Conservation (phyloP, 2,113 vertebrate genomes). For the Ahaetulla prasina region DNA sequence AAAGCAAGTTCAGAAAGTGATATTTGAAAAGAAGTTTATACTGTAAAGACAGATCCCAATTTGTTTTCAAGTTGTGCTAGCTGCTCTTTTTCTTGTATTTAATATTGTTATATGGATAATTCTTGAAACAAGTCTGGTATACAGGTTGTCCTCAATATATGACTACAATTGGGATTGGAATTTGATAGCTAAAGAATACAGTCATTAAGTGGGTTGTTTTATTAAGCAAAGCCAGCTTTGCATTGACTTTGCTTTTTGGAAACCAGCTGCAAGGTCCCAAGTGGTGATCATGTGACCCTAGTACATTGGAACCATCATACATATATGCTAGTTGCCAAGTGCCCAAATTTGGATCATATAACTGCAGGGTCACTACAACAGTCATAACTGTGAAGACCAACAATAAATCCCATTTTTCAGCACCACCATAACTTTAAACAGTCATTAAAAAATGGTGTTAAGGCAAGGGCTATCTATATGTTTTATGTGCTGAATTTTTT, state of each 20-base stretch:
- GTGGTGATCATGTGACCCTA: background rate
- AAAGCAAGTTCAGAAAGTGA: background rate
- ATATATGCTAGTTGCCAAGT: background rate
- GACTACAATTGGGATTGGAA: background rate
- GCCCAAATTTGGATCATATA: background rate
- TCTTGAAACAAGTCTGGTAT: background rate
- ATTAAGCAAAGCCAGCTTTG: background rate
- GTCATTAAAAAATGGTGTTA: background rate
- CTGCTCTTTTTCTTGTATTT: background rate
- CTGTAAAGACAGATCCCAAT: conserved; percentile 8
- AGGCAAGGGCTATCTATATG: background rate
- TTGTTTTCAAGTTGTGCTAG: conserved; percentile 5
- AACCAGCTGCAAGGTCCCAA: background rate
- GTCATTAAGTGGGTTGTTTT: background rate
- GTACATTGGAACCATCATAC: background rate
- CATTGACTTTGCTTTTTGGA: background rate
- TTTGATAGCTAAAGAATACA: background rate
- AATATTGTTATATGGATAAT: background rate
- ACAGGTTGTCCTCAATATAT: background rate
- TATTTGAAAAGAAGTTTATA: background rate
- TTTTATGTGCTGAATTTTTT: background rate
- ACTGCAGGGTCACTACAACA: background rate
- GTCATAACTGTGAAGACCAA: background rate
- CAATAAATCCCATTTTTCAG: background rate
- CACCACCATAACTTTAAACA: background rate